phyloP scores from a whole-genome alignment of 2,888 invertebrate species.

The Clistopyga incitator region DNA sequence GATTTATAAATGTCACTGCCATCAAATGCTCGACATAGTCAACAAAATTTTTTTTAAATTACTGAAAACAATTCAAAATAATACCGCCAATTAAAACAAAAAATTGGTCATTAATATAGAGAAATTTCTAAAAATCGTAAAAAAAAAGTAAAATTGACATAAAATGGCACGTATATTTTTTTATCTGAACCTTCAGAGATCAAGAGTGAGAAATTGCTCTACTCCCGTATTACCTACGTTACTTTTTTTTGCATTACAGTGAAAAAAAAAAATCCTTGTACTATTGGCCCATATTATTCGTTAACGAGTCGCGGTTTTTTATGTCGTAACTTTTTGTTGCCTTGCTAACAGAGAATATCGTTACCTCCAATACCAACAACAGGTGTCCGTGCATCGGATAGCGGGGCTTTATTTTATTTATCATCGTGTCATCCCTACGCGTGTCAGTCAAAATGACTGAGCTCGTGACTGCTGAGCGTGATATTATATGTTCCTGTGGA shows the following conservation, averaged over 20 bases:
- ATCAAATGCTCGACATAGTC: no score
- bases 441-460: not conserved
- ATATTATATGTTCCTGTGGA: not conserved
- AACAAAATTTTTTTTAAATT: no score
- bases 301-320: not conserved
- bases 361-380: not conserved
- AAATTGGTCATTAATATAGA: no score
- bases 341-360: not conserved
- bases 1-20: no score
- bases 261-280: not conserved
- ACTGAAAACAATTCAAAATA: no score
- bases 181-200: not conserved
- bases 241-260: not conserved
- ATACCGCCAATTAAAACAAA: no score
- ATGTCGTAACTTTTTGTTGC: not conserved
- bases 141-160: no score
- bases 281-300: constrained; percentile 8
- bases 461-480: not conserved
- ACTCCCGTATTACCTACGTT: constrained; percentile 3
- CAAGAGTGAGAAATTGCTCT: not conserved
- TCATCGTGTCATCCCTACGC: not conserved
- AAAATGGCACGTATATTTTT: not conserved
- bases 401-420: not conserved
- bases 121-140: no score
- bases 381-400: not conserved